These are phyloP conservation scores for Eristalinus aeneus DNA, from an alignment of 2,888 invertebrate genomes.

Conservation along the genomic window DNA sequence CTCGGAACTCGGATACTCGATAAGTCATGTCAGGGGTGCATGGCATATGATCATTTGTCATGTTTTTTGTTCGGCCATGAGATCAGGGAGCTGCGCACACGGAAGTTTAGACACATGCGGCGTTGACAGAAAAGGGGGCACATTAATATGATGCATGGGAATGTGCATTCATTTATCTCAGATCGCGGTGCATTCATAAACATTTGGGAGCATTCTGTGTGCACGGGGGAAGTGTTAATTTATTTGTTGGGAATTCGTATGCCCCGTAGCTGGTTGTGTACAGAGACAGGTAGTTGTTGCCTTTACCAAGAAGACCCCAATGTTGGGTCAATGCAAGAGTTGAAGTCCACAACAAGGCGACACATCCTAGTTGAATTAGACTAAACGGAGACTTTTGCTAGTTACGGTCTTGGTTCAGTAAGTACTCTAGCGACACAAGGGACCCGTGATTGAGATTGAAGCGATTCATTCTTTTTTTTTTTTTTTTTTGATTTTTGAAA, in stretches of 20 bases:
- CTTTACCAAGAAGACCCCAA: no score
- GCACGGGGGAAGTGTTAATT: not conserved
- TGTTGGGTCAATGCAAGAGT: no score
- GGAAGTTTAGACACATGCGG: not conserved
- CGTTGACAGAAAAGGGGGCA: not conserved
- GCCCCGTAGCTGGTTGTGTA: not conserved
- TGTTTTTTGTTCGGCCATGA: not conserved
- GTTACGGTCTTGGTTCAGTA: no score
- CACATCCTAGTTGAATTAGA: no score
- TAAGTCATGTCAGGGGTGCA: constrained; percentile 41
- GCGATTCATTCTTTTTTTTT: no score
- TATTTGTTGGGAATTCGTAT: not conserved
- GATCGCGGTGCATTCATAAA: not conserved
- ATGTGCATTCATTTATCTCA: not conserved
- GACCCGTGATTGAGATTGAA: no score
- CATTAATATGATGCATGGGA: not conserved
- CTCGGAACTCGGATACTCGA: constrained; percentile 8
- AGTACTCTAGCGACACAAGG: no score
- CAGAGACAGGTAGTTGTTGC: not conserved
- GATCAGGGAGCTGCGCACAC: not conserved
- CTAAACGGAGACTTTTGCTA: no score
- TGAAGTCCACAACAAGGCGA: no score
- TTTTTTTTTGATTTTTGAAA: no score
- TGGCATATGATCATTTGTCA: constrained; percentile 46
- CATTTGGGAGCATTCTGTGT: not conserved